Base-by-base conservation (phyloP, 2,797 vertebrate species). In the Halcyon smyrnensis region DNA sequence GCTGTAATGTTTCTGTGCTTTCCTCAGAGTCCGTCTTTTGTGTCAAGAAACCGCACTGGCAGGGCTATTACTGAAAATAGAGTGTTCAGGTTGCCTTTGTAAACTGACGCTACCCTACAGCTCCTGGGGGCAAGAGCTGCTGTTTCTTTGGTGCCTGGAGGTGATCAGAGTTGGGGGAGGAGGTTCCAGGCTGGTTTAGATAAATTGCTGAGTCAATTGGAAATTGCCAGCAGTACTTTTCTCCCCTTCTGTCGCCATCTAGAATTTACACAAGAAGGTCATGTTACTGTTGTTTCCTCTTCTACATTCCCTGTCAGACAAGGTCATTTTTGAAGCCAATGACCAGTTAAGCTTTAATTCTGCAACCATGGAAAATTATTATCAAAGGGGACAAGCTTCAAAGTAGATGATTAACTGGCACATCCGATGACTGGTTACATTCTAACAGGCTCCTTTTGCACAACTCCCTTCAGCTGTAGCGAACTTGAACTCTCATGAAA, bases 401-500 rank as follows among this genome's bases (percentile, higher is more conserved):
- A 27, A 81, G 74, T 82, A 68, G 97, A 97, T 97, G 93, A 95
- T 97, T 97, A 95, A 96, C 94, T 89, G 78, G 76, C 86, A 96
- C 94, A 97, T 98, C 97, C 95, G 92, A 93, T 93, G 45, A 7
- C 81, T 88, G 89, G 95, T 97, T 98, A 97, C 89, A 97, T 48
- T 96, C 98, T 96, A 97, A 97, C 93, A 57, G 85, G 57, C 39
- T 90, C 48, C 53, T 93, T 95, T 91, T 95, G n/a, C 78, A 90
- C 87, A 95, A 65, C 56, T 91, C 73, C 21, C 65, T 84, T 57
- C 82, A 78, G 59, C 85, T 88, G 69, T 46, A 46, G 75, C 1
- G 4, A 95, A 94, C 92, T 78, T 89, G 85, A 96, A 93, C 85
- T 89, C 11, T 0, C 30, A 46, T 14, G 39, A 76, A 80, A 89